phyloP scores from a whole-genome alignment of 1,140 invertebrate genomes.

The Drosophila repletoides region DNA sequence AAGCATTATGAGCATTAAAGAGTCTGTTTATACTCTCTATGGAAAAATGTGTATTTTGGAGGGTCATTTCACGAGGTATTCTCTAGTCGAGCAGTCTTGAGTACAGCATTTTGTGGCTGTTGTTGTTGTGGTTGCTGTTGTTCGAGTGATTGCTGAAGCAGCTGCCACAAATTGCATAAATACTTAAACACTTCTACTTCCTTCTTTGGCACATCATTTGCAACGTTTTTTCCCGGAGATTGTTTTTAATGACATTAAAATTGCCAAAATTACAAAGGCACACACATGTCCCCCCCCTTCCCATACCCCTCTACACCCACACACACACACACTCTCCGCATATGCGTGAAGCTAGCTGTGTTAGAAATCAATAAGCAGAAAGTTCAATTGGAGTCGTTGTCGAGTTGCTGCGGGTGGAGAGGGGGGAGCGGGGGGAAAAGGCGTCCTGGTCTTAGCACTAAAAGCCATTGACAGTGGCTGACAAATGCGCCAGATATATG shows the following conservation, averaged over 20 bases:
- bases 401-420: too few relatives aligned
- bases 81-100: too few relatives aligned
- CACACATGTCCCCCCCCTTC: too few relatives aligned
- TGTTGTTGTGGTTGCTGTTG: slow-evolving; percentile 15
- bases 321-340: slow-evolving; percentile 35
- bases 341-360: not conserved
- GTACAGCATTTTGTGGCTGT: too few relatives aligned
- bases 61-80: too few relatives aligned
- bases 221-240: slow-evolving; percentile 67
- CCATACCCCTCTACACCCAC: too few relatives aligned
- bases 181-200: slow-evolving; percentile 50
- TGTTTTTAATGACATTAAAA: slow-evolving; percentile 76
- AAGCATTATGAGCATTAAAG: too few relatives aligned
- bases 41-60: too few relatives aligned
- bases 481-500: slow-evolving; percentile 72
- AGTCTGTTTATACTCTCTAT: too few relatives aligned
- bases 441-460: too few relatives aligned
- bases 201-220: slow-evolving; percentile 72
- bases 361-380: slow-evolving; percentile 63
- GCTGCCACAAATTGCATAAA: slow-evolving; percentile 79
- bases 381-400: slow-evolving; percentile 55
- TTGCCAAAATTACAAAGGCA: slow-evolving; percentile 69
- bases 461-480: slow-evolving; percentile 45
- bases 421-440: slow-evolving; percentile 2
- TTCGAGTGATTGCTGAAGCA: slow-evolving; percentile 63